These are phyloP conservation scores for Periphyllus acericola DNA, from an alignment of 2,888 invertebrate genomes.

Conservation along the genomic window DNA sequence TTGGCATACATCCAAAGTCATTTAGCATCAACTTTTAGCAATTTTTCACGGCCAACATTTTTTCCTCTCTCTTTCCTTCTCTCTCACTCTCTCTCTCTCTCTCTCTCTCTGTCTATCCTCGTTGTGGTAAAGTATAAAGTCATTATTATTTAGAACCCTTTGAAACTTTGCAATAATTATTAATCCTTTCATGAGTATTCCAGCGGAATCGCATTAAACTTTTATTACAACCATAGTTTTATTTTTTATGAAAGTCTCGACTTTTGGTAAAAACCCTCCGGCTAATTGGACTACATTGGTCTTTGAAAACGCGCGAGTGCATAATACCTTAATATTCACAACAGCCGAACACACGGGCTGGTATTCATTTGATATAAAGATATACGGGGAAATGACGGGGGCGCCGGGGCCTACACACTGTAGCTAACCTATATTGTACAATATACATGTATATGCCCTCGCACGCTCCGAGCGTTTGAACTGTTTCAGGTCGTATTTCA, in stretches of 20 bases:
- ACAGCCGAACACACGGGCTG: background rate
- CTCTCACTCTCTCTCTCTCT: background rate
- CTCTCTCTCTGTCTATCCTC: background rate
- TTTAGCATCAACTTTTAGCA: conserved; percentile 57
- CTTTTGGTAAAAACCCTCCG: conserved; percentile 20
- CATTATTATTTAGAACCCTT: conserved; percentile 60
- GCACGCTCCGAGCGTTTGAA: background rate
- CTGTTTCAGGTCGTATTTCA: background rate
- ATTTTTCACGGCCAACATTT: conserved; percentile 59
- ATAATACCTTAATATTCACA: background rate
- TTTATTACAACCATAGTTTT: conserved; percentile 33
- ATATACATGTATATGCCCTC: too few relatives aligned
- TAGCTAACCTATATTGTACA: too few relatives aligned
- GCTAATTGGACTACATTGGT: conserved; percentile 18
- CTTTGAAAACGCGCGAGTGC: background rate
- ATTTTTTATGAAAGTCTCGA: conserved; percentile 3
- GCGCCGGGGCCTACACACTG: background rate
- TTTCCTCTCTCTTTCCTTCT: background rate
- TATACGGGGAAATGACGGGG: background rate
- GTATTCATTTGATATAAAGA: background rate
- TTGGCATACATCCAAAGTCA: conserved; percentile 55
- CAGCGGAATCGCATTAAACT: conserved; percentile 53
- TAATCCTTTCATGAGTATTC: conserved; percentile 58
- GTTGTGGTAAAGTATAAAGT: background rate
- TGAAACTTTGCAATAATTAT: conserved; percentile 58